Evolutionary conservation across 2,888 invertebrate species (phyloP).

Genomic region (Ormyrus nitidulus): DNA sequence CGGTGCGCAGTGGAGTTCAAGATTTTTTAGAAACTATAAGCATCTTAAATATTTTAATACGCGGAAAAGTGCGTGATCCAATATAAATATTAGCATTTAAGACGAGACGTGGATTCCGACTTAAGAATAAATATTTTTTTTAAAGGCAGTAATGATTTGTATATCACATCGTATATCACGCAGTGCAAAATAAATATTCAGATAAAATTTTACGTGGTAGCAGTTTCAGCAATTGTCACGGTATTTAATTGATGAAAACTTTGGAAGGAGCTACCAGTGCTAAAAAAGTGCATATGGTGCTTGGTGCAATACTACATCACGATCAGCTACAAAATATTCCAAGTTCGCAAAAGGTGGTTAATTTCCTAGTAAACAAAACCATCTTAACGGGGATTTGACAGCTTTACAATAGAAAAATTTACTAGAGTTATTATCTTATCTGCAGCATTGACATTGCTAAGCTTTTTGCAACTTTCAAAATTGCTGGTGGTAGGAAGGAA

Average conservation of each 20-base stretch:
- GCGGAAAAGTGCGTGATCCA: too few relatives aligned
- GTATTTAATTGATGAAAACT: too few relatives aligned
- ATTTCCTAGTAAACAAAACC: constrained; percentile 21
- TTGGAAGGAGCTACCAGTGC: too few relatives aligned
- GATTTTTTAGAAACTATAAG: constrained; percentile 24
- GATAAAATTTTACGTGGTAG: too few relatives aligned
- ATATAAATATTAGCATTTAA: too few relatives aligned
- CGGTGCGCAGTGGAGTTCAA: neutral
- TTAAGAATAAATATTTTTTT: too few relatives aligned
- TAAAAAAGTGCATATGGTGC: constrained; percentile 6
- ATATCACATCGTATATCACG: too few relatives aligned
- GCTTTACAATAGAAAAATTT: constrained; percentile 33
- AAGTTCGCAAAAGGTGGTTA: neutral
- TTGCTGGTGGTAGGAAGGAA: constrained; percentile 23
- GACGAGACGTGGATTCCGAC: too few relatives aligned
- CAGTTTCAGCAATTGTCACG: too few relatives aligned
- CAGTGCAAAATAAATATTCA: too few relatives aligned
- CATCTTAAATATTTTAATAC: neutral
- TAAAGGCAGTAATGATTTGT: too few relatives aligned
- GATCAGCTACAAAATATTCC: constrained; percentile 19
- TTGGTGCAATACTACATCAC: too few relatives aligned
- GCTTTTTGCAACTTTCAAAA: constrained; percentile 19
- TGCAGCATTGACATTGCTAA: constrained; percentile 43
- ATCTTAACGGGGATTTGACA: constrained; percentile 23
- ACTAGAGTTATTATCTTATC: constrained; percentile 44